Percentiles rank a stretch among this genome's conserved stretches.
Evolutionary conservation across 2,888 invertebrate species (phyloP).

Genomic region (Tinea pellionella): DNA sequence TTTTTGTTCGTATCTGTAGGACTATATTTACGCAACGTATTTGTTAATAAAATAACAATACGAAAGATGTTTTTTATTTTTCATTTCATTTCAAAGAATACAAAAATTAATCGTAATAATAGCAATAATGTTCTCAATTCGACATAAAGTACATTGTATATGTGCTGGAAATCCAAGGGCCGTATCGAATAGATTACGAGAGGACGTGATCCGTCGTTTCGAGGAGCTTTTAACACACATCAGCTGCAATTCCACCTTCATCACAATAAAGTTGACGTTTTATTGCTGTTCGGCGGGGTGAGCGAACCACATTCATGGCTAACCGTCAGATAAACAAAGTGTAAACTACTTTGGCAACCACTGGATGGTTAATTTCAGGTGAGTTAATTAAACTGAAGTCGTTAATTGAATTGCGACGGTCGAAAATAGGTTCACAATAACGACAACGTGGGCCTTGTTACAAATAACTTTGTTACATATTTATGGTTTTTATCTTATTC

Average conservation of each 20-base stretch:
- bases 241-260: neutral
- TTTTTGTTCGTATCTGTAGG: too few species aligned
- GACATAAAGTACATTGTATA: neutral
- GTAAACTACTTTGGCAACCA: constrained; percentile 27
- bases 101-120: neutral
- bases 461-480: constrained; percentile 28
- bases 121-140: constrained; percentile 2
- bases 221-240: constrained; percentile 1
- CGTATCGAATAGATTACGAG: constrained; percentile 6
- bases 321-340: constrained; percentile 17
- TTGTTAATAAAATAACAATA: neutral
- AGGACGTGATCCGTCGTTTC: neutral
- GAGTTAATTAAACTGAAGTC: constrained; percentile 53
- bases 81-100: neutral
- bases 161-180: neutral
- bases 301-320: constrained; percentile 60
- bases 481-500: too few species aligned
- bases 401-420: constrained; percentile 32
- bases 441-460: constrained; percentile 39
- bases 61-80: too few species aligned
- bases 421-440: constrained; percentile 40
- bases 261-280: constrained; percentile 8
- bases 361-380: constrained; percentile 52
- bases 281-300: constrained; percentile 29
- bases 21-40: neutral